Conservation (phyloP, 1,140 invertebrate species). For the Conopomorpha cramerella region DNA sequence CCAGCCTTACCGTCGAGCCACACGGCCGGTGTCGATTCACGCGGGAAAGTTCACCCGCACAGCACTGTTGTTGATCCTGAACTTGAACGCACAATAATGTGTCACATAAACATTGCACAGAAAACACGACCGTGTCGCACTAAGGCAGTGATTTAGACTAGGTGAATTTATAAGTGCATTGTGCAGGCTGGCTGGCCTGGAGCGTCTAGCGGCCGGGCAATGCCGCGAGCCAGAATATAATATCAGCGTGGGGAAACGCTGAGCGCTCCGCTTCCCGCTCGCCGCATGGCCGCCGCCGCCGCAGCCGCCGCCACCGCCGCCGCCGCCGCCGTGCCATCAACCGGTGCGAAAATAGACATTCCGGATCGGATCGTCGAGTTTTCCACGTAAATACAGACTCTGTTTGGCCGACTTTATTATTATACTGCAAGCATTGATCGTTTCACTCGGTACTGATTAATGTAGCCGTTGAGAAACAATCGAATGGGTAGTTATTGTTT, state of each 20-base stretch:
- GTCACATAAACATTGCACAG: no score
- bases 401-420: conserved; percentile 8
- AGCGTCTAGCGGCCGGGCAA: conserved; percentile 35
- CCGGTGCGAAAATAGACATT: conserved; percentile 49
- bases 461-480: no score
- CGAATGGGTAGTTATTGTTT: no score
- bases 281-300: not conserved
- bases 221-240: conserved; percentile 53
- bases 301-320: conserved; percentile 11
- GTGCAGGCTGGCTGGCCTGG: conserved; percentile 44
- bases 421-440: no score
- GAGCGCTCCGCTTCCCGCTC: conserved; percentile 17
- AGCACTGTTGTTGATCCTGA: no score
- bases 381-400: conserved; percentile 38
- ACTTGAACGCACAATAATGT: no score
- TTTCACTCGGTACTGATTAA: no score
- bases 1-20: no score
- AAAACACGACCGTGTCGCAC: no score
- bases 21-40: no score
- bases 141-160: conserved; percentile 44
- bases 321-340: conserved; percentile 23
- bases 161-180: conserved; percentile 53
- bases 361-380: conserved; percentile 26
- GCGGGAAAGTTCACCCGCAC: no score
- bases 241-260: no score